Evolutionary conservation across 2,888 invertebrate species (phyloP).

Genomic region (Spodoptera picta): DNA sequence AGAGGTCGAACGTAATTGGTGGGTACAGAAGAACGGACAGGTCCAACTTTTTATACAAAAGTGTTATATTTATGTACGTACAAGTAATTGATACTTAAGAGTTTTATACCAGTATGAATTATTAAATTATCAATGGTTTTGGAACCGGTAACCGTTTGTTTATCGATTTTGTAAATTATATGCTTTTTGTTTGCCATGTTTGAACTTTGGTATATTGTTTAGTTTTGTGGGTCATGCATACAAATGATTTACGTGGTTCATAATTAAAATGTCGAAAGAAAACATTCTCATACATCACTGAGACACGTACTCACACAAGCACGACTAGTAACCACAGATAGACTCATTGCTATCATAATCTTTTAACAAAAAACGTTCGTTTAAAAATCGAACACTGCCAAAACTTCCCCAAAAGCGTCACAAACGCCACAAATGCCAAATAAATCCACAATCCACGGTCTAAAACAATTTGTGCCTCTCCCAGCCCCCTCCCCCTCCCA

Average conservation of each 20-base stretch:
- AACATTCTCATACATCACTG: too few relatives aligned
- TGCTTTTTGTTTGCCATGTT: slow-evolving; percentile 37
- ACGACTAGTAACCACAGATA: too few relatives aligned
- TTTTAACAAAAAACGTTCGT: not conserved
- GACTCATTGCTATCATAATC: too few relatives aligned
- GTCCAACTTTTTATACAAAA: slow-evolving; percentile 41
- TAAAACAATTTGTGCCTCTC: slow-evolving; percentile 62
- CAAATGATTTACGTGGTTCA: slow-evolving; percentile 4
- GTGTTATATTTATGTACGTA: slow-evolving; percentile 46
- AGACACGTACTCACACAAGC: too few relatives aligned
- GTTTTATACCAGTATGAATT: slow-evolving; percentile 37
- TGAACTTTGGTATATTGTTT: slow-evolving; percentile 34
- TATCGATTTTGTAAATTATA: slow-evolving; percentile 48
- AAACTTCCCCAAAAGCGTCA: slow-evolving; percentile 17
- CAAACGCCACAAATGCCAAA: slow-evolving; percentile 46
- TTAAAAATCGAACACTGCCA: slow-evolving; percentile 10
- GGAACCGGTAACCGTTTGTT: slow-evolving; percentile 45
- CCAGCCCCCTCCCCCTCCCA: slow-evolving; percentile 40
- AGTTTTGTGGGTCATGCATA: slow-evolving; percentile 29
- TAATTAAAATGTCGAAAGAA: not conserved
- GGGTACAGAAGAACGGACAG: slow-evolving; percentile 27
- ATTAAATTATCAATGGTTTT: slow-evolving; percentile 46
- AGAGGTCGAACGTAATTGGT: slow-evolving; percentile 61
- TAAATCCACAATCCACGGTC: slow-evolving; percentile 51
- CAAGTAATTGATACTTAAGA: slow-evolving; percentile 52